A percentile compares a stretch with the other conserved stretches of the same genome.
phyloP scores from a whole-genome alignment of 2,888 invertebrate species.

The Synergus laeviventris region DNA sequence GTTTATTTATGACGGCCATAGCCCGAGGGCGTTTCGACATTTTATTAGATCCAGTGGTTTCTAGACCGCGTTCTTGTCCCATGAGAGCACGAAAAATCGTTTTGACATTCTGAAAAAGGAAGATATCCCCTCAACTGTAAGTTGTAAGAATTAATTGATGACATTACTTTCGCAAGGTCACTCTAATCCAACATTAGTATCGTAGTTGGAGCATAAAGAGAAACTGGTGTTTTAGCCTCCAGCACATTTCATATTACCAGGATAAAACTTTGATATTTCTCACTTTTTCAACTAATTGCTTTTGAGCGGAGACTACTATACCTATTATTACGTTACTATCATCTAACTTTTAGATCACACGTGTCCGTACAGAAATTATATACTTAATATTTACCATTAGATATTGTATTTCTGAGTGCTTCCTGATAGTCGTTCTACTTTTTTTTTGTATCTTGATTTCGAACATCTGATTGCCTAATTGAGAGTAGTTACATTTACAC shows the following conservation, averaged over 20 bases:
- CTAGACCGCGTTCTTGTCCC: slow-evolving; percentile 58
- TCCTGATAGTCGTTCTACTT: slow-evolving; percentile 26
- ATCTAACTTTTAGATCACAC: slow-evolving; percentile 18
- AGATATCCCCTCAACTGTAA: slow-evolving; percentile 2
- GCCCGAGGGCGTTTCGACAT: slow-evolving; percentile 67
- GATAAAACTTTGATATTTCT: slow-evolving; percentile 10
- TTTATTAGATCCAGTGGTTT: slow-evolving; percentile 70
- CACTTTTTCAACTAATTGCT: slow-evolving; percentile 18
- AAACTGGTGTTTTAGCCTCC: not conserved
- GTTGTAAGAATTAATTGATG: slow-evolving; percentile 42
- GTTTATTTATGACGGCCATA: slow-evolving; percentile 70
- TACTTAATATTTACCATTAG: slow-evolving; percentile 26
- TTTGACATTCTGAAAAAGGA: slow-evolving; percentile 40
- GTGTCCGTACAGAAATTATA: slow-evolving; percentile 19
- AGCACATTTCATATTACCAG: not conserved
- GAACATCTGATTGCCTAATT: slow-evolving; percentile 18
- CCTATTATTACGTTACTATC: slow-evolving; percentile 49
- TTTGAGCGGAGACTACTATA: slow-evolving; percentile 35
- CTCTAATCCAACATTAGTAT: slow-evolving; percentile 9
- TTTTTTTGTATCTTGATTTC: not conserved
- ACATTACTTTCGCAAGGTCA: slow-evolving; percentile 50
- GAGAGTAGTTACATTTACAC: slow-evolving; percentile 10
- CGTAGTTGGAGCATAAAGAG: slow-evolving; percentile 26
- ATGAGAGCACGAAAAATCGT: slow-evolving; percentile 43
- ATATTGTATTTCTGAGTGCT: slow-evolving; percentile 14